A percentile compares a stretch with the other conserved stretches of the same genome.
phyloP scores from a whole-genome alignment of 2,797 vertebrate species.

The Basileuterus tristriatus region DNA sequence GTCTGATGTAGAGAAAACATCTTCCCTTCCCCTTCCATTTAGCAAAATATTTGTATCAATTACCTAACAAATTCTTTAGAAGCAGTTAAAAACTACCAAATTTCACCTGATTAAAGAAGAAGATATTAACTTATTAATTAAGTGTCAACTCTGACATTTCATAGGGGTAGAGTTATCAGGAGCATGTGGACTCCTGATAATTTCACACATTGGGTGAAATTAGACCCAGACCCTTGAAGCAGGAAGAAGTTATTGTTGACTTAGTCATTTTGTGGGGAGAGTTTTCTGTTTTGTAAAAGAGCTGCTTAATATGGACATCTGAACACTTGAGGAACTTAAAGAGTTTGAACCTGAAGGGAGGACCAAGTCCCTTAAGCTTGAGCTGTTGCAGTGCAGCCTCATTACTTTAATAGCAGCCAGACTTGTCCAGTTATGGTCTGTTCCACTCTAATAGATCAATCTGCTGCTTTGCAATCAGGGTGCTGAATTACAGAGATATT shows the following conservation, averaged over 20 bases:
- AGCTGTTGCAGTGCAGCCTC: accelerated
- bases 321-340: not conserved
- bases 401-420: not conserved
- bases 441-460: not conserved
- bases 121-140: not conserved
- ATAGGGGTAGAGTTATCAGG: not conserved
- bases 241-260: not conserved
- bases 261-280: not conserved
- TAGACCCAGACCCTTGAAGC: not conserved
- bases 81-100: not conserved
- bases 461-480: not conserved
- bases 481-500: not conserved
- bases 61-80: not conserved
- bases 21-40: not conserved
- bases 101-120: not conserved
- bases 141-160: not conserved
- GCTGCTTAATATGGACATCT: not conserved
- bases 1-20: not conserved
- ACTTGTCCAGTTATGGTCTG: not conserved
- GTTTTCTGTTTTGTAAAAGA: not conserved
- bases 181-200: not conserved
- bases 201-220: not conserved
- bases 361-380: not conserved
- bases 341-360: not conserved
- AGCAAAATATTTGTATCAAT: not conserved